Percentiles rank a stretch among this genome's conserved stretches.
Evolutionary conservation across 2,888 invertebrate genomes (phyloP).

Genomic region (Pammene fasciana): DNA sequence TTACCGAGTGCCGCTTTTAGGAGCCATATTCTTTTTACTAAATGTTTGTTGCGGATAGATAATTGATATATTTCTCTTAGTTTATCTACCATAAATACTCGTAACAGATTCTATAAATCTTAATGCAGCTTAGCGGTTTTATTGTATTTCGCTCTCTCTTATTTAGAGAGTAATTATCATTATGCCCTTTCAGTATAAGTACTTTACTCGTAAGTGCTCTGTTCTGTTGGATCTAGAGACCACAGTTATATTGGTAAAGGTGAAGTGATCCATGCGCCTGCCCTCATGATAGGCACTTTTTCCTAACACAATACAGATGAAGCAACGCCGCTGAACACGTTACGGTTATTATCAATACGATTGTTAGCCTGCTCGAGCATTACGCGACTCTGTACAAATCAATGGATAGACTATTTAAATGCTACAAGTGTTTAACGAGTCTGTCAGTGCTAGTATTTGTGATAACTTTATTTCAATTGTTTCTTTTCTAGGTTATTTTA

Average conservation of each 20-base stretch:
- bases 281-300: conserved; percentile 22
- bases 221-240: too few species aligned
- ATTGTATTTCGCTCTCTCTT: too few species aligned
- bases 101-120: too few species aligned
- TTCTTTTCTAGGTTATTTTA: neutral
- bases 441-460: conserved; percentile 27
- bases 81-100: too few species aligned
- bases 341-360: conserved; percentile 72
- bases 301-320: conserved; percentile 66
- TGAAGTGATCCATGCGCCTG: conserved; percentile 38
- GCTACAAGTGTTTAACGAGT: conserved; percentile 48
- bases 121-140: too few species aligned
- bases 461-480: conserved; percentile 5
- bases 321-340: conserved; percentile 65
- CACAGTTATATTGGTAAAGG: neutral
- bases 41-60: too few species aligned
- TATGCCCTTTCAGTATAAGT: too few species aligned
- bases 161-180: too few species aligned
- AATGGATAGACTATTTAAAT: conserved; percentile 64
- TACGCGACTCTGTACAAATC: conserved; percentile 55
- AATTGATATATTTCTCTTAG: too few species aligned
- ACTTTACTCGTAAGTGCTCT: too few species aligned
- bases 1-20: neutral
- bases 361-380: conserved; percentile 67
- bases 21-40: too few species aligned